Conservation (phyloP, 2,797 vertebrate genomes). For the Acestrorhynchus altus region DNA sequence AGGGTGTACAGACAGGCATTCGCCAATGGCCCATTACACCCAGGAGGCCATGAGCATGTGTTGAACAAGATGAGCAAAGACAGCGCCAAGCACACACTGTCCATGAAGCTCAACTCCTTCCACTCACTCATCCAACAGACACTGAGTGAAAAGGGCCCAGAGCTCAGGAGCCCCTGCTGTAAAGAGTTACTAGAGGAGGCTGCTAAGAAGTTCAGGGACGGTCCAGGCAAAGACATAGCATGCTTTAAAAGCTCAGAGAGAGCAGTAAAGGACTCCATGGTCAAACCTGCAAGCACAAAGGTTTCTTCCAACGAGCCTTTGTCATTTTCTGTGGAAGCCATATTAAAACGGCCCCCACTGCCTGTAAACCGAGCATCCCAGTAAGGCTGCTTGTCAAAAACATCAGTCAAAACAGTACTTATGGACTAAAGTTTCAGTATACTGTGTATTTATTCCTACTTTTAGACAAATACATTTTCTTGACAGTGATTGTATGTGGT, state of each 20-base stretch:
- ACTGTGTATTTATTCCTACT: slow-evolving; percentile 52
- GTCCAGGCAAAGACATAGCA: slow-evolving; percentile 79
- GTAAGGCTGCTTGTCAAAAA: slow-evolving; percentile 59
- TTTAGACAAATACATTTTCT: slow-evolving; percentile 14
- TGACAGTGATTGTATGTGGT: slow-evolving; percentile 4
- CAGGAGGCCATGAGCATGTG: slow-evolving; percentile 71
- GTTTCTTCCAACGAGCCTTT: slow-evolving; percentile 83
- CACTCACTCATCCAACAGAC: slow-evolving; percentile 89
- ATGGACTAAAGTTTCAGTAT: slow-evolving; percentile 17
- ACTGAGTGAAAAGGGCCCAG: slow-evolving; percentile 79
- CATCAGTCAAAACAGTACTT: slow-evolving; percentile 35
- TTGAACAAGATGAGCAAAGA: slow-evolving; percentile 87
- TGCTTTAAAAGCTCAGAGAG: slow-evolving; percentile 80
- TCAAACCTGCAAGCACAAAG: slow-evolving; percentile 85
- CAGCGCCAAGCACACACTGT: slow-evolving; percentile 76
- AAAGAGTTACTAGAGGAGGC: slow-evolving; percentile 88
- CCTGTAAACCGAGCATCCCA: slow-evolving; percentile 84
- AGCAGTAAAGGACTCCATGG: slow-evolving; percentile 81
- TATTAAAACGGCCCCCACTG: slow-evolving; percentile 88
- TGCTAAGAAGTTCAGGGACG: slow-evolving; percentile 87
- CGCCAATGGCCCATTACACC: slow-evolving; percentile 64
- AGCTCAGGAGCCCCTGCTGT: slow-evolving; percentile 81
- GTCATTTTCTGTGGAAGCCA: slow-evolving; percentile 97
- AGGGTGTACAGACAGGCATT: slow-evolving; percentile 83
- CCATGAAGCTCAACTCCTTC: slow-evolving; percentile 86